These are phyloP conservation scores for Cololabis saira DNA, from an alignment of 2,113 vertebrate species.

Conservation along the genomic window DNA sequence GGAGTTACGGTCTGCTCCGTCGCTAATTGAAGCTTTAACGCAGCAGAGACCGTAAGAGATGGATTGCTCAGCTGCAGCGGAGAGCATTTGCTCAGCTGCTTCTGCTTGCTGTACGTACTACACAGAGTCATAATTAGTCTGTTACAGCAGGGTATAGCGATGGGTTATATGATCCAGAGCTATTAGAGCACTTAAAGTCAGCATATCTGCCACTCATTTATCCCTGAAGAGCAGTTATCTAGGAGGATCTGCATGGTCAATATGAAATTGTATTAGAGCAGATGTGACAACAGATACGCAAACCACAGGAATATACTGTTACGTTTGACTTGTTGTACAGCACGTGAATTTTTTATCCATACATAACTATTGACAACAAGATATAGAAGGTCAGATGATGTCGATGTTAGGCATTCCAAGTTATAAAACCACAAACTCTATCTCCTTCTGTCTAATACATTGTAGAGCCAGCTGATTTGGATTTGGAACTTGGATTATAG, in stretches of 20 bases:
- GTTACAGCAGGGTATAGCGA: slow-evolving; percentile 51
- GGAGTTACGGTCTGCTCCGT: slow-evolving; percentile 14
- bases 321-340: slow-evolving; percentile 11
- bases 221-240: slow-evolving; percentile 51
- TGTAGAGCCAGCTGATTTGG: background rate
- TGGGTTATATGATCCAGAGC: slow-evolving; percentile 64
- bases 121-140: slow-evolving; percentile 61
- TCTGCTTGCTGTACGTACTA: slow-evolving; percentile 27
- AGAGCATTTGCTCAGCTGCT: slow-evolving; percentile 49
- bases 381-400: too few relatives aligned
- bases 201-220: slow-evolving; percentile 55
- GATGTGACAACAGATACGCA: slow-evolving; percentile 32
- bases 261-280: slow-evolving; percentile 40
- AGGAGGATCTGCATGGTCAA: slow-evolving; percentile 26
- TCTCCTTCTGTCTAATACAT: background rate
- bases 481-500: slow-evolving; percentile 1
- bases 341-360: slow-evolving; percentile 21
- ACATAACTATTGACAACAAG: too few relatives aligned
- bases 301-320: slow-evolving; percentile 22
- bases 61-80: slow-evolving; percentile 43
- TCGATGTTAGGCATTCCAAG: background rate
- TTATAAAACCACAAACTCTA: slow-evolving; percentile 1
- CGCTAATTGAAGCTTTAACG: slow-evolving; percentile 29
- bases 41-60: slow-evolving; percentile 54
- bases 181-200: slow-evolving; percentile 69